Conservation (phyloP, 92 coral and sea anemone species). For the Epizoanthus rinbou region DNA sequence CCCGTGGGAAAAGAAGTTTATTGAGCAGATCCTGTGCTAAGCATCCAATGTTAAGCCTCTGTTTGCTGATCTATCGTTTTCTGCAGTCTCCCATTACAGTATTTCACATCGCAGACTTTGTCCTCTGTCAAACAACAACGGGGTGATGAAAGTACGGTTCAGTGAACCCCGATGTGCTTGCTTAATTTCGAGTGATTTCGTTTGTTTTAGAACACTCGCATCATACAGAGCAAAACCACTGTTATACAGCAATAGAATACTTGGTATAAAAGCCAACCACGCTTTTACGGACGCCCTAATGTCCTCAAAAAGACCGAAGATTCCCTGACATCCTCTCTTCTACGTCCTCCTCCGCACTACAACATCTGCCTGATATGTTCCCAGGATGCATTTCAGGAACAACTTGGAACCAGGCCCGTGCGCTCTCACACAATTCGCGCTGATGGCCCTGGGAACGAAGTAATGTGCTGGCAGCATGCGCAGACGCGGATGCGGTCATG, state of each 20-base stretch:
- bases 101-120: background rate
- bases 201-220: conserved; percentile 28
- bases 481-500: too few relatives aligned
- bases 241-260: background rate
- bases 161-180: conserved; percentile 26
- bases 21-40: background rate
- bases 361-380: conserved; percentile 42
- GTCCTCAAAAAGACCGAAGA: background rate
- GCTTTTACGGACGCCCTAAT: background rate
- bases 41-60: background rate
- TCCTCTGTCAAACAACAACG: background rate
- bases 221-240: conserved; percentile 7
- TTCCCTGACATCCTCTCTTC: background rate
- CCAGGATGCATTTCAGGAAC: conserved; percentile 25
- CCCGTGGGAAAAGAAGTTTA: background rate
- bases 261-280: background rate
- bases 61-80: conserved; percentile 6
- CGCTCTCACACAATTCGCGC: too few relatives aligned
- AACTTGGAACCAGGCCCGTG: conserved; percentile 12
- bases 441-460: too few relatives aligned
- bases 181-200: conserved; percentile 1
- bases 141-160: conserved; percentile 4
- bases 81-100: background rate
- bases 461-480: too few relatives aligned
- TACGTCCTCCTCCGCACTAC: background rate